A percentile compares a stretch with the other conserved stretches of the same genome.
phyloP scores from a whole-genome alignment of 2,797 vertebrate species.

The Sorex maritimensis region DNA sequence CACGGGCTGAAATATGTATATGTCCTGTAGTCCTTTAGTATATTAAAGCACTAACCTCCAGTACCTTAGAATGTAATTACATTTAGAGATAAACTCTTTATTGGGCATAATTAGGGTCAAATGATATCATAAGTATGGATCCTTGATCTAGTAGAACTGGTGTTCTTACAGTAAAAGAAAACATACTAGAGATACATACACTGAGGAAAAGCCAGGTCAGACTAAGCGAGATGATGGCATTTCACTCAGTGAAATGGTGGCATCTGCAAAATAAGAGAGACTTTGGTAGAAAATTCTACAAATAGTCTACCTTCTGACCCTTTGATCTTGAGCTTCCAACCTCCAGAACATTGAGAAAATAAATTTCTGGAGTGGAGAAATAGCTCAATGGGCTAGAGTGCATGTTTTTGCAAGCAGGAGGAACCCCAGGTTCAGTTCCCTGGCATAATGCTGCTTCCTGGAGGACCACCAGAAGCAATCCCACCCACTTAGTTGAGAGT shows the following conservation, averaged over 20 bases:
- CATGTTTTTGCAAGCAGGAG: too few species aligned
- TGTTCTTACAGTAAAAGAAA: not conserved
- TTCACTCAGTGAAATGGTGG: not conserved
- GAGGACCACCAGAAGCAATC: too few species aligned
- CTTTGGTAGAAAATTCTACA: not conserved
- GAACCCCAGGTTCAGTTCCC: too few species aligned
- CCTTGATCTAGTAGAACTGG: not conserved
- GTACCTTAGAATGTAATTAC: too few species aligned
- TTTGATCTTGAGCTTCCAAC: not conserved
- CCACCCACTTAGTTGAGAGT: too few species aligned
- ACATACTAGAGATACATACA: not conserved
- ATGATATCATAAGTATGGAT: not conserved
- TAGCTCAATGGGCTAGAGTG: too few species aligned
- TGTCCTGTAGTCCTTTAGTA: too few species aligned
- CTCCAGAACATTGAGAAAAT: too few species aligned
- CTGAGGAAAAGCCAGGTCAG: not conserved
- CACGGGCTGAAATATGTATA: not conserved
- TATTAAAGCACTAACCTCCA: too few species aligned
- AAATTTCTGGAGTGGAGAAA: too few species aligned
- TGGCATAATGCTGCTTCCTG: too few species aligned
- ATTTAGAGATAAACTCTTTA: not conserved
- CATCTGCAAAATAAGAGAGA: constrained; percentile 5
- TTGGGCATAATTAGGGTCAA: constrained; percentile 3
- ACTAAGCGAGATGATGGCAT: not conserved
- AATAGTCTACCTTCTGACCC: not conserved